These are phyloP conservation scores for Deilephila porcellus DNA, from an alignment of 2,888 invertebrate species.

Conservation along the genomic window DNA sequence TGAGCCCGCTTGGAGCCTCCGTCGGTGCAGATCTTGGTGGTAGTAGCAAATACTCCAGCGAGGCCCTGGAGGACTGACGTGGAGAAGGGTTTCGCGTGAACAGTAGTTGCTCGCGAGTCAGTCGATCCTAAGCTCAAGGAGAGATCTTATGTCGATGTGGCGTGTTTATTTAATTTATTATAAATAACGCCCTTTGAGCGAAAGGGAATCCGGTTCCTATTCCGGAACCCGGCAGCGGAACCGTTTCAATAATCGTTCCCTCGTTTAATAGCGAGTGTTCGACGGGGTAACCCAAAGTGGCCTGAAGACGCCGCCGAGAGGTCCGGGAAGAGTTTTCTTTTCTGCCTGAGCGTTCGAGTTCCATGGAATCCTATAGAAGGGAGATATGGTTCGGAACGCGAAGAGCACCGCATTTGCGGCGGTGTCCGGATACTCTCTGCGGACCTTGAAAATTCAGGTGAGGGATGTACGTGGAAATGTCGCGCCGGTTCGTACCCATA, in stretches of 20 bases:
- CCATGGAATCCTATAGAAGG: conserved; percentile 79
- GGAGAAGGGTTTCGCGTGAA: conserved; percentile 80
- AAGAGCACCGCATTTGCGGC: conserved; percentile 58
- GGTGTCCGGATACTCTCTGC: conserved; percentile 63
- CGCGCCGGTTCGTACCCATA: conserved; percentile 86
- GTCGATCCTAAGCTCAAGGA: conserved; percentile 67
- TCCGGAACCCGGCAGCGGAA: too few species aligned
- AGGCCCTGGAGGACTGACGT: conserved; percentile 85
- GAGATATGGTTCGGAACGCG: conserved; percentile 79
- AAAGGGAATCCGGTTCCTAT: too few species aligned
- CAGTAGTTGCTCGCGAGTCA: conserved; percentile 85
- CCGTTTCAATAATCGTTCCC: too few species aligned
- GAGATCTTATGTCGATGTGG: too few species aligned
- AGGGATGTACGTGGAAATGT: conserved; percentile 59
- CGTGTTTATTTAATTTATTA: too few species aligned
- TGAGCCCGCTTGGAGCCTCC: conserved; percentile 80
- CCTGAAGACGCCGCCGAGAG: too few species aligned
- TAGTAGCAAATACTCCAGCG: conserved; percentile 89
- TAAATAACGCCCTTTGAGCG: too few species aligned
- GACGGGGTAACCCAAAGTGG: too few species aligned
- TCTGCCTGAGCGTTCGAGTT: conserved; percentile 80
- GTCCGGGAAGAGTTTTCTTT: conserved; percentile 77
- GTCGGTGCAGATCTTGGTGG: conserved; percentile 87
- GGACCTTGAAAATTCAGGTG: conserved; percentile 68
- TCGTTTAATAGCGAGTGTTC: too few species aligned